Base-by-base conservation (phyloP, 2,888 invertebrate genomes). In the Yponomeuta evonymella region DNA sequence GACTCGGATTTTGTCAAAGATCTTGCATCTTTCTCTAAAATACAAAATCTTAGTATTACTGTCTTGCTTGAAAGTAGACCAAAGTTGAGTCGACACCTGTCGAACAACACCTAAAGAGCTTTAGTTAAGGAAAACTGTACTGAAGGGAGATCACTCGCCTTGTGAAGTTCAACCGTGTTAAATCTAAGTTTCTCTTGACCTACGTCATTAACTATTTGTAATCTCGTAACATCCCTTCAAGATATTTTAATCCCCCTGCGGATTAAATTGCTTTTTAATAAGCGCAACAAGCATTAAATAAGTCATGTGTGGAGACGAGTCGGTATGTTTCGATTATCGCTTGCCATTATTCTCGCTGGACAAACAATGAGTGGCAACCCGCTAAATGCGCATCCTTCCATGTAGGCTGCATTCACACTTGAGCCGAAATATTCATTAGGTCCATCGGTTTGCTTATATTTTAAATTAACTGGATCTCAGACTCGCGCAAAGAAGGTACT, bases 261-360 rank as follows among this genome's bases (percentile, higher is more conserved):
- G 23, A 11, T 69, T 58, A 51, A 69, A 33, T 43, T 43, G 43
- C 11, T 15, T 11, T 30, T 69, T 77, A 84, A 84, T 75, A 78
- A 80, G 89, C 85, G 85, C 86, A 88, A 90, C 92, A 89, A 83
- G 87, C 88, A 87, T 89, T 86, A 89, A 91, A 89, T 89, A 86
- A 92, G 83, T 87, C 84, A 83, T 84, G 15, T 58, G 51, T 15
- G 2, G 51, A 58, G 51, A 12, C 83, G 82, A 81, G 48, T 30
- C 11, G 79, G 80, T 79, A 79, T 80, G 81, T 82, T 83, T 80
- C 79, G 77, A 84, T 84, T 89, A 90, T 89, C 89, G 81, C 82
- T 76, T 81, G 79, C 82, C 84, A 83, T 84, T 81, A 88, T 90
- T 87, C 88, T 76, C 75, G 76, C 75, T 77, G 75, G 74, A 77